phyloP scores from a whole-genome alignment of 1,140 invertebrate genomes.

The Panagrolaimus sp. region DNA sequence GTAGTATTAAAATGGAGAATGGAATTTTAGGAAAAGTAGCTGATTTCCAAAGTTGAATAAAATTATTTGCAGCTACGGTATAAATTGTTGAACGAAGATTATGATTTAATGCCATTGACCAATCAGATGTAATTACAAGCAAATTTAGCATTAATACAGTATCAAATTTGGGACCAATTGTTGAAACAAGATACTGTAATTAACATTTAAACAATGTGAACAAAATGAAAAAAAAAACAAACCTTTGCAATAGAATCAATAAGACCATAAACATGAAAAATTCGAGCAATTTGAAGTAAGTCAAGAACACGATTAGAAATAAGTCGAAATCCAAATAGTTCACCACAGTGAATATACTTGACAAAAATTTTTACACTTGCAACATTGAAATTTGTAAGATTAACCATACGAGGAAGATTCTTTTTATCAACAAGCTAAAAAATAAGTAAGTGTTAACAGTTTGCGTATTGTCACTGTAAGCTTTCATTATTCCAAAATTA shows the following conservation, averaged over 20 bases:
- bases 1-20: neutral
- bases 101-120: neutral
- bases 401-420: neutral
- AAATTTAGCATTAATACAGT: neutral
- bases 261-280: neutral
- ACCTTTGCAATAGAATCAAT: neutral
- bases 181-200: no score
- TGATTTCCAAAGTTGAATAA: neutral
- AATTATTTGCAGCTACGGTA: neutral
- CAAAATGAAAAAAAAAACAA: neutral
- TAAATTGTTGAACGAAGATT: neutral
- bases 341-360: neutral
- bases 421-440: neutral
- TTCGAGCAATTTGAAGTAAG: constrained; percentile 7
- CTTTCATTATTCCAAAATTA: no score
- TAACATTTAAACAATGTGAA: no score
- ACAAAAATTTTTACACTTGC: neutral
- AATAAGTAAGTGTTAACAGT: no score
- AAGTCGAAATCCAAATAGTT: neutral
- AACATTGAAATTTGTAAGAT: constrained; percentile 2
- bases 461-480: no score
- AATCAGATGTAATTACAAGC: neutral
- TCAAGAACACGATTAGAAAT: neutral
- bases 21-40: neutral
- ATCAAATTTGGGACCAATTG: neutral